These are phyloP conservation scores for Drosophila arawakana DNA, from an alignment of 1,140 invertebrate genomes.

Conservation along the genomic window DNA sequence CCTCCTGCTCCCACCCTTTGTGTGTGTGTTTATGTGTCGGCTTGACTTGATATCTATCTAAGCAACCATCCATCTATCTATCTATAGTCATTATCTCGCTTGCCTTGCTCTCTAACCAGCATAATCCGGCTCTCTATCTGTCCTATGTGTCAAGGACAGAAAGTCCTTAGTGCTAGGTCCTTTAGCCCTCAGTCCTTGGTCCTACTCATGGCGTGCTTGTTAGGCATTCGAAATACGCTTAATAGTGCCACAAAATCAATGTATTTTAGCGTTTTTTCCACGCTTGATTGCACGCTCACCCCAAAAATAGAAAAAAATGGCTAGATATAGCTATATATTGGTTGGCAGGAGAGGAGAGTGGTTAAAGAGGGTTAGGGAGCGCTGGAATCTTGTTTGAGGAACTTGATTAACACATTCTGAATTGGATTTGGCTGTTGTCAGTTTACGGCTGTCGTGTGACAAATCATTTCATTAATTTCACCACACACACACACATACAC, in stretches of 20 bases:
- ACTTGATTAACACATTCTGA: conserved; percentile 71
- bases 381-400: conserved; percentile 18
- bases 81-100: conserved; percentile 71
- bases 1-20: too few relatives aligned
- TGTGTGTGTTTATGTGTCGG: conserved; percentile 15
- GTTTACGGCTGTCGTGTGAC: conserved; percentile 46
- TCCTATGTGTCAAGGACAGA: conserved; percentile 56
- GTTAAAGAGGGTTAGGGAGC: too few relatives aligned
- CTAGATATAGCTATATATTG: too few relatives aligned
- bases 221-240: conserved; percentile 64
- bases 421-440: conserved; percentile 42
- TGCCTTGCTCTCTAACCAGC: conserved; percentile 60
- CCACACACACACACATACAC: conserved; percentile 69
- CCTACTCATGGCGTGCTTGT: conserved; percentile 63
- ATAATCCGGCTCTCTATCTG: conserved; percentile 59
- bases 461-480: conserved; percentile 79
- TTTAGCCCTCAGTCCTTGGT: neutral
- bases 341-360: too few relatives aligned
- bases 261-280: conserved; percentile 62
- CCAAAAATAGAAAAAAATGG: too few relatives aligned
- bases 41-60: conserved; percentile 25
- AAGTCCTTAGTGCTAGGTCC: neutral
- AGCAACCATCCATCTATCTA: conserved; percentile 34
- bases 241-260: conserved; percentile 80
- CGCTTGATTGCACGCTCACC: conserved; percentile 49